phyloP scores from a whole-genome alignment of 2,888 invertebrate species.

The Volucella inanis region DNA sequence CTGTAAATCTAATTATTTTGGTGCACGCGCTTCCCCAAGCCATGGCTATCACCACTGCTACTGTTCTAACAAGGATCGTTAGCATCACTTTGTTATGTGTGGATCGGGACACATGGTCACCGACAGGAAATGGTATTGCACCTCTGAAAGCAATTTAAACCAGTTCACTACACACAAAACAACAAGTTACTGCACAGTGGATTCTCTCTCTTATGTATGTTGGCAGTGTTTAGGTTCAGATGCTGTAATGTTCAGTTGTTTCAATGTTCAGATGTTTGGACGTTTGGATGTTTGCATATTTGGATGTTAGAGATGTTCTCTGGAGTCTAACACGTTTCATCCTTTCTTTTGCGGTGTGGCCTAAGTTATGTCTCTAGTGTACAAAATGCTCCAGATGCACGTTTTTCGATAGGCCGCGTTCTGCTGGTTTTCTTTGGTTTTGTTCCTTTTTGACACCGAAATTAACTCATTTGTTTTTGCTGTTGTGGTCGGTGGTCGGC shows the following conservation, averaged over 20 bases:
- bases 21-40: conserved; percentile 62
- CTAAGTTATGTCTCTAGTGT: conserved; percentile 61
- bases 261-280: conserved; percentile 33
- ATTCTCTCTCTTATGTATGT: background rate
- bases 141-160: conserved; percentile 67
- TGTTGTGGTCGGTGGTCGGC: background rate
- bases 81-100: conserved; percentile 62
- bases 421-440: conserved; percentile 16
- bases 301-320: conserved; percentile 12
- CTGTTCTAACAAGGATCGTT: conserved; percentile 69
- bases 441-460: conserved; percentile 63
- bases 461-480: conserved; percentile 70
- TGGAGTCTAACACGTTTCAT: conserved; percentile 62
- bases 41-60: conserved; percentile 13
- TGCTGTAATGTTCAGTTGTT: conserved; percentile 39
- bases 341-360: conserved; percentile 54
- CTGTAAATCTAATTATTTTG: conserved; percentile 73
- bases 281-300: conserved; percentile 26
- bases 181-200: conserved; percentile 37
- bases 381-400: conserved; percentile 72
- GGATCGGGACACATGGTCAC: conserved; percentile 60
- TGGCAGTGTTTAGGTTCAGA: background rate
- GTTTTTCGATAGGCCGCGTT: conserved; percentile 62
- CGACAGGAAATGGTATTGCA: conserved; percentile 71
- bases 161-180: conserved; percentile 52